These are phyloP conservation scores for Ptiloglossa arizonensis DNA, from an alignment of 1,140 invertebrate genomes.

Conservation along the genomic window DNA sequence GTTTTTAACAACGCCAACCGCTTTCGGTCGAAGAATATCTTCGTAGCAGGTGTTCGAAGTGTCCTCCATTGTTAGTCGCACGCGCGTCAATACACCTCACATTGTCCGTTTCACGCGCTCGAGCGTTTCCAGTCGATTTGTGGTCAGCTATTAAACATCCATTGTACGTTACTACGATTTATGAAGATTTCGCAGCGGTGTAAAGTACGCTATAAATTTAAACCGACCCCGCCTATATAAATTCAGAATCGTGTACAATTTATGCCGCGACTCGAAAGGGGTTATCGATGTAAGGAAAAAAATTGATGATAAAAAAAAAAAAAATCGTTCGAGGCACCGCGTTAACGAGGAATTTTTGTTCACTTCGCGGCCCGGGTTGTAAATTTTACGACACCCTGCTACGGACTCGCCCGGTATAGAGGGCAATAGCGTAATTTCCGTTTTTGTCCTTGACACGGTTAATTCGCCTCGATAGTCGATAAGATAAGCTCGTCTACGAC, in stretches of 20 bases:
- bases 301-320: no score
- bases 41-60: not conserved
- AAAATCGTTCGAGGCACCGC: no score
- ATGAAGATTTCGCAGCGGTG: not conserved
- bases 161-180: not conserved
- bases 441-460: conserved; percentile 37
- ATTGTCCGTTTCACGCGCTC: not conserved
- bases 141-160: not conserved
- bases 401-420: not conserved
- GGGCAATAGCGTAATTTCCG: conserved; percentile 23
- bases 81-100: not conserved
- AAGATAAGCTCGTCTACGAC: conserved; percentile 15
- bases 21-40: not conserved
- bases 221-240: not conserved
- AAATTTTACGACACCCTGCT: not conserved
- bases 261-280: no score
- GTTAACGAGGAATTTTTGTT: no score
- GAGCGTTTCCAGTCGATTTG: not conserved
- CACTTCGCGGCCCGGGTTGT: no score
- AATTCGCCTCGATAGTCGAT: conserved; percentile 38
- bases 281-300: no score
- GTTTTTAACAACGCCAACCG: not conserved
- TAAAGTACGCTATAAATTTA: not conserved
- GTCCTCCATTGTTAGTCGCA: not conserved
- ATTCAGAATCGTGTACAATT: not conserved